Evolutionary conservation across 2,888 invertebrate genomes (phyloP), one percentile per base, ranked within the genome.

Genomic region (Tiphia femorata): DNA sequence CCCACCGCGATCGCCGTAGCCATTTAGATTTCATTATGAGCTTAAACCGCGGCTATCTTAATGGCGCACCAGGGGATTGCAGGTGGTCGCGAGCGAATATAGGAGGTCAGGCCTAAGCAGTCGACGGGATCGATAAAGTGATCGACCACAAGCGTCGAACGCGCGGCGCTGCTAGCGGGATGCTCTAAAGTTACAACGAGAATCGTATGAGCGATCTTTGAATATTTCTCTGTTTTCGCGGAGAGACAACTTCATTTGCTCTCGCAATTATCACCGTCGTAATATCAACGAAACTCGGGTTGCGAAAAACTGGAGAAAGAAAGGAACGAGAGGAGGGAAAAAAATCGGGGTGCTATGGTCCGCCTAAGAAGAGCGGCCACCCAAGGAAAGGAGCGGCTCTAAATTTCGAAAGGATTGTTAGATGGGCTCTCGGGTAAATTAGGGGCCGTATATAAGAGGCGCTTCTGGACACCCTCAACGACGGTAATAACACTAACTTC

Each of bases 401-500:
- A 71, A 72, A 67, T 67, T 67, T 30, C 38, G 27, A 16, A 51
- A 40, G 60, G 59, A 70, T 67, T 51, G 57, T 50, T 55, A 49
- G 57, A 51, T 53, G 55, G 46, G 44, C 58, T 55, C 49, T 54
- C 33, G 44, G 57, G 50, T 62, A 75, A 76, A 76, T 76, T 76
- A 76, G 72, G 67, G 64, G 58, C 53, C 65, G 61, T 42, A 59
- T 52, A 54, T 66, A 58, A 66, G 67, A 60, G 67, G 70, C 68
- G 67, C 64, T 70, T 67, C 73, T 57, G 62, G 66, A 65, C 67
- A 64, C 48, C 56, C 56, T 66, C 73, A 73, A 76, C 73, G 76
- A 62, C 62, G 67, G 73, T 71, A 77, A 78, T 79, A 78, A 77
- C 74, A 74, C 73, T 78, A 77, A 79, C 75, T 78, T 76, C 76